Percentiles rank a stretch among this genome's conserved stretches.
Evolutionary conservation across 2,113 vertebrate genomes (phyloP).

Genomic region (Ceyx cyanopectus): DNA sequence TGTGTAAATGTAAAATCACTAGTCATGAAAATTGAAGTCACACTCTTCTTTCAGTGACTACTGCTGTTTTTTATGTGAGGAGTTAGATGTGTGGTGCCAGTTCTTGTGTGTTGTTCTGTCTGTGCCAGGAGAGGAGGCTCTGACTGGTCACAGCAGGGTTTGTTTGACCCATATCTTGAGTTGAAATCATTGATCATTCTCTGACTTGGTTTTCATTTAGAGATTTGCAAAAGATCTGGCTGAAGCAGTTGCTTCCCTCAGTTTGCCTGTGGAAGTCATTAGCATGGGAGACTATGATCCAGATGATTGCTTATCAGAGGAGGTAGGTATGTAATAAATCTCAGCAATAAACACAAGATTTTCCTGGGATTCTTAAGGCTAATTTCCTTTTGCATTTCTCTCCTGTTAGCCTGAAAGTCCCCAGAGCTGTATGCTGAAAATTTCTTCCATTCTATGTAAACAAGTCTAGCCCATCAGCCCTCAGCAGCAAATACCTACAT

Average conservation of each 20-base stretch:
- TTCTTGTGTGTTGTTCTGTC: neutral
- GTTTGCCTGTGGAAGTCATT: slow-evolving; percentile 79
- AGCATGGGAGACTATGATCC: slow-evolving; percentile 91
- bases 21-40: neutral
- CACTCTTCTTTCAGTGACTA: neutral
- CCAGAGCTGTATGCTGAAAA: neutral
- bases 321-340: slow-evolving; percentile 77
- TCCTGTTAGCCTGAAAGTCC: neutral
- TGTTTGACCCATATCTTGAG: neutral
- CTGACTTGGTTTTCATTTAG: slow-evolving; percentile 57
- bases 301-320: slow-evolving; percentile 87
- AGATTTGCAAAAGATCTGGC: slow-evolving; percentile 85
- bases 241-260: slow-evolving; percentile 74
- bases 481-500: neutral
- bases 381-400: neutral
- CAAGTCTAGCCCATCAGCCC: neutral
- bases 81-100: neutral
- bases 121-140: neutral
- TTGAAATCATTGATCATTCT: neutral
- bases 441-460: rapidly evolving
- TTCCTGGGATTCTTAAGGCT: neutral
- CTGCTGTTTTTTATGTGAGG: neutral
- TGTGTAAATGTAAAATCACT: neutral
- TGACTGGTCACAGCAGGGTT: neutral
- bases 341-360: neutral